Base-by-base conservation (phyloP, 2,888 invertebrate genomes). In the Tanytarsus gracilentus region DNA sequence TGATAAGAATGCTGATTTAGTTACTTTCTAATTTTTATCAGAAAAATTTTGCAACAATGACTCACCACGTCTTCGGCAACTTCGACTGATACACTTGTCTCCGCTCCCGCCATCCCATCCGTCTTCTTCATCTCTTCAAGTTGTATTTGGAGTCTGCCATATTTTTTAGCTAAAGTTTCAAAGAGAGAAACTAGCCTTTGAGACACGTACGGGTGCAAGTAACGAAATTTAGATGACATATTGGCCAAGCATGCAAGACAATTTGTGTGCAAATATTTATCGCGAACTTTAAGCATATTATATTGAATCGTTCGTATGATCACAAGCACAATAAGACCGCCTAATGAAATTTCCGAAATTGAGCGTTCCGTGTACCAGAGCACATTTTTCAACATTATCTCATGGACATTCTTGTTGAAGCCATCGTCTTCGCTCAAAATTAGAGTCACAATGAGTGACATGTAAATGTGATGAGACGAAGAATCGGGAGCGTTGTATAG, bases 241-340 rank as follows among this genome's bases (percentile, higher is more conserved):
- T 99, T 99, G 14, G 99, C 98, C 66, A 99, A 79, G 5, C 98
- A 97, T 2, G 99, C 99, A 64, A 99, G 77, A 70, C 98, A 98
- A 75, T 99, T 99, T 3, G 97, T 98, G 72, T 99, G 99, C 16
- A 99, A 79, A 73, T 99, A 99, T 73, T 96, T 95, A 71, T 97
- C 97, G 65, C 95, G 79, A 78, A 94, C 95, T 70, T 95, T 86
- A 63, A 95, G 80, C 85, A 98, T 95, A 71, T 99, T 99, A 76
- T 91, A 95, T 71, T 99, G 98, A 67, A 99, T 86, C 5, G 97
- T 97, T 62, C 98, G 78, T 26, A 96, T 87, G n/a, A 99, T 88
- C 2, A 99, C 94, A 58, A 98, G 76, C 61, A 98, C 89, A 67
- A 94, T 80, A 11, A 99, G 79, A 5, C 98, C 97, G 4, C 98